Percentiles rank a stretch among this genome's conserved stretches.
phyloP scores from a whole-genome alignment of 2,797 vertebrate species.

The Aphelocoma californica region DNA sequence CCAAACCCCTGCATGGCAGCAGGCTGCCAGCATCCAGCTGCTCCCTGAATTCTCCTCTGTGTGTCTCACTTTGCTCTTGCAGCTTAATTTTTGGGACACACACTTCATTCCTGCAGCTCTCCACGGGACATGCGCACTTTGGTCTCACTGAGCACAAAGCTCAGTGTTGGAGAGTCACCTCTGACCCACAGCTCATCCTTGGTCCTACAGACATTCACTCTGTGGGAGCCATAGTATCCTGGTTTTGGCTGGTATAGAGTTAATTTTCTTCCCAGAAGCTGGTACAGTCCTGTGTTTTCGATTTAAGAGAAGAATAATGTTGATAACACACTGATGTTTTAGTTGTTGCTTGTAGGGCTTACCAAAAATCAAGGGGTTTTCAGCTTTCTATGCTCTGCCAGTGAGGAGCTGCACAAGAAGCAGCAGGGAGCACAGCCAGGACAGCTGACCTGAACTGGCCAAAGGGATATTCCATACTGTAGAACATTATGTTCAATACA shows the following conservation, averaged over 20 bases:
- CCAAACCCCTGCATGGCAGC: not conserved
- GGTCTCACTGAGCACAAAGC: not conserved
- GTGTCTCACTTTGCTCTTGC: not conserved
- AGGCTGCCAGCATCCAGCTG: not conserved
- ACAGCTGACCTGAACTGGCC: not conserved
- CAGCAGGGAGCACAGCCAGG: not conserved
- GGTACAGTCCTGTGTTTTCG: not conserved
- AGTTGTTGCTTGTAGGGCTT: not conserved
- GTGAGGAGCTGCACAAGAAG: not conserved
- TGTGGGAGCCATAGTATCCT: not conserved
- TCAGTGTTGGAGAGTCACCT: not conserved
- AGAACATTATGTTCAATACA: not conserved
- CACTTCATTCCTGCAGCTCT: not conserved
- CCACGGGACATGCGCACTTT: fast-evolving
- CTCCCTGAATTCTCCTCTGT: not conserved
- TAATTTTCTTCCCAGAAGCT: not conserved
- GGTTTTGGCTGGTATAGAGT: not conserved
- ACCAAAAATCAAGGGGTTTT: not conserved
- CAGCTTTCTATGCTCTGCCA: not conserved
- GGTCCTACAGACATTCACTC: not conserved
- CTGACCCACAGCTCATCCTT: not conserved
- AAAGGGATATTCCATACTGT: not conserved
- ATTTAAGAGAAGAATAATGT: not conserved
- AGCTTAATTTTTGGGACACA: not conserved
- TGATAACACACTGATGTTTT: not conserved